phyloP scores from a whole-genome alignment of 2,888 invertebrate species.

The Chrysolina haemoptera region DNA sequence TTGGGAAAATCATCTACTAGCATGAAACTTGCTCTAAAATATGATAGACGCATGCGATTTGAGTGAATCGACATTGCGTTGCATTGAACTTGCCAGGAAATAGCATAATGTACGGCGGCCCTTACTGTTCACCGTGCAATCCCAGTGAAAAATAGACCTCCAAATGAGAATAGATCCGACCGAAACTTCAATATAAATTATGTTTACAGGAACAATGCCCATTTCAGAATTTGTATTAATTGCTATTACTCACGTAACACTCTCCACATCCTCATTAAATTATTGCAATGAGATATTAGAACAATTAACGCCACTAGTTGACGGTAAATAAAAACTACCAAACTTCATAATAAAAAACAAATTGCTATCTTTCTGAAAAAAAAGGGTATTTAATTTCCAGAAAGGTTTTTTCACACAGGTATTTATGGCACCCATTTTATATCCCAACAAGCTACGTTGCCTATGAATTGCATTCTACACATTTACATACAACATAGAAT shows the following conservation, averaged over 20 bases:
- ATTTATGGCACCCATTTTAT: conserved; percentile 12
- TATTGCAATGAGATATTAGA: background rate
- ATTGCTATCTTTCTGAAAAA: conserved; percentile 5
- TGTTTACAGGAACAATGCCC: no score
- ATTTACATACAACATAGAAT: background rate
- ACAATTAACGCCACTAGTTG: conserved; percentile 16
- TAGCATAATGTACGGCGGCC: no score
- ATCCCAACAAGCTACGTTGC: background rate
- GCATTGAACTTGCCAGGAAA: no score
- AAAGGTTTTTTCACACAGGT: background rate
- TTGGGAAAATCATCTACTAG: no score
- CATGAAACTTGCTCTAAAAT: no score
- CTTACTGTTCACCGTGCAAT: no score
- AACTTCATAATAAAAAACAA: conserved; percentile 13
- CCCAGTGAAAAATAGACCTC: no score
- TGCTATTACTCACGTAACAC: background rate
- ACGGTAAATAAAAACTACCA: conserved; percentile 14
- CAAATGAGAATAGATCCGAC: no score
- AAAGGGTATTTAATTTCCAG: conserved; percentile 7
- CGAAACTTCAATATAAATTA: no score
- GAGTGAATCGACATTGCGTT: no score
- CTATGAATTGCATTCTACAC: background rate
- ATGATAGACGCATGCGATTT: no score
- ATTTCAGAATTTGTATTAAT: background rate
- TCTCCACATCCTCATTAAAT: conserved; percentile 18